These are phyloP conservation scores for Pachyrhynchus sulphureomaculatus DNA, from an alignment of 1,140 invertebrate genomes.

Conservation along the genomic window DNA sequence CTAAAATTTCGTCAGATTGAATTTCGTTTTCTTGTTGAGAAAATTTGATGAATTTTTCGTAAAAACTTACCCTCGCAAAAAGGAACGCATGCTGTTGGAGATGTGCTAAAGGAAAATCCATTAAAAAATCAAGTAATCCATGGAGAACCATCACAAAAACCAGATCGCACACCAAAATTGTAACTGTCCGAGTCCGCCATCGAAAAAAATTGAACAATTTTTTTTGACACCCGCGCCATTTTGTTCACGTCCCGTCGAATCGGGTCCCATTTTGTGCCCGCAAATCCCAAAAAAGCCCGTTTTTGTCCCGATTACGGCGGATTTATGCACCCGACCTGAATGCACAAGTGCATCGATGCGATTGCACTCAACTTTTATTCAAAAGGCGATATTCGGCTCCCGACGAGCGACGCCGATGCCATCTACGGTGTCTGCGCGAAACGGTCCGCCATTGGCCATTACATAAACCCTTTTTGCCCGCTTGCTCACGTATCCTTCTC, in stretches of 20 bases:
- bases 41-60: neutral
- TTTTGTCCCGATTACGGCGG: neutral
- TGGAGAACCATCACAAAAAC: conserved; percentile 11
- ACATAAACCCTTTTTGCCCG: conserved; percentile 16
- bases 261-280: neutral
- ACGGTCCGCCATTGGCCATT: conserved; percentile 23
- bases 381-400: conserved; percentile 21
- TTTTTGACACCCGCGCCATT: conserved; percentile 20
- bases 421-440: conserved; percentile 21
- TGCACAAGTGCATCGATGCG: conserved; percentile 33
- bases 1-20: neutral
- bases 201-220: conserved; percentile 10
- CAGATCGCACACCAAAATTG: conserved; percentile 7
- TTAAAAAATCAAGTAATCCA: conserved; percentile 5
- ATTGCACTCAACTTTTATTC: conserved; percentile 25
- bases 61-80: neutral
- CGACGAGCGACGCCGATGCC: conserved; percentile 15
- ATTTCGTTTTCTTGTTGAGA: too few relatives aligned
- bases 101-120: conserved; percentile 5
- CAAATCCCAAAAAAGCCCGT: neutral
- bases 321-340: conserved; percentile 7
- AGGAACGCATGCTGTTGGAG: neutral
- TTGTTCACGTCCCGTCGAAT: conserved; percentile 12
- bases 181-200: too few relatives aligned
- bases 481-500: conserved; percentile 7